Conservation (phyloP, 2,113 vertebrate genomes). For the Xiphophorus hellerii region DNA sequence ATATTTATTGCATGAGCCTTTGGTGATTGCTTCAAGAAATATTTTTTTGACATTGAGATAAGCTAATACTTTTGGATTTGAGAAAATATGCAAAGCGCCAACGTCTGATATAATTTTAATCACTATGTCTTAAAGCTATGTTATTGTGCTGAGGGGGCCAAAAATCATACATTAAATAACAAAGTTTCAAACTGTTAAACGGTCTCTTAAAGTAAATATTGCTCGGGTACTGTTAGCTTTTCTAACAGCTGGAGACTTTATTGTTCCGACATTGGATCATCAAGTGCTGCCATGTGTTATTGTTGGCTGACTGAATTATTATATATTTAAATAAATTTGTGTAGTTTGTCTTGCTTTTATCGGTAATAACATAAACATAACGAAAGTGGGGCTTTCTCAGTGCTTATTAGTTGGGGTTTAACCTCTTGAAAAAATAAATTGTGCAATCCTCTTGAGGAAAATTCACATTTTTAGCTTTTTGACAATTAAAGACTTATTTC, state of each 20-base stretch:
- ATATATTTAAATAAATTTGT: slow-evolving; percentile 17
- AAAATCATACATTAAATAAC: slow-evolving; percentile 7
- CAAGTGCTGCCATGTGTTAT: slow-evolving; percentile 46
- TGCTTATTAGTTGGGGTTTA: background rate
- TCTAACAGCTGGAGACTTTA: background rate
- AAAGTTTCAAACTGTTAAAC: slow-evolving; percentile 14
- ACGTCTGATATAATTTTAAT: slow-evolving; percentile 5
- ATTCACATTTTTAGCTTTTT: background rate
- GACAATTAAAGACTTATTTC: no score
- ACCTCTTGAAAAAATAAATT: background rate
- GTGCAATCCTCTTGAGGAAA: background rate
- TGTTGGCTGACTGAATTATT: slow-evolving; percentile 31
- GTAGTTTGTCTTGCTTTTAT: slow-evolving; percentile 30
- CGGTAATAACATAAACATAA: background rate
- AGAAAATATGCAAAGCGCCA: slow-evolving; percentile 14
- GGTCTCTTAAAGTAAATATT: slow-evolving; percentile 15
- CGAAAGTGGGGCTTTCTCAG: background rate
- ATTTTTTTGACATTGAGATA: background rate
- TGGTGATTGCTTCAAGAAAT: slow-evolving; percentile 15
- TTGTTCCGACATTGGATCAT: slow-evolving; percentile 13
- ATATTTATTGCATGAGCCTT: slow-evolving; percentile 10
- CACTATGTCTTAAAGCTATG: slow-evolving; percentile 20
- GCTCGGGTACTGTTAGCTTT: slow-evolving; percentile 6
- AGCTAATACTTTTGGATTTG: background rate
- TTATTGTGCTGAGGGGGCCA: slow-evolving; percentile 4